Conservation (phyloP, 2,797 vertebrate species). For the Spatula clypeata region DNA sequence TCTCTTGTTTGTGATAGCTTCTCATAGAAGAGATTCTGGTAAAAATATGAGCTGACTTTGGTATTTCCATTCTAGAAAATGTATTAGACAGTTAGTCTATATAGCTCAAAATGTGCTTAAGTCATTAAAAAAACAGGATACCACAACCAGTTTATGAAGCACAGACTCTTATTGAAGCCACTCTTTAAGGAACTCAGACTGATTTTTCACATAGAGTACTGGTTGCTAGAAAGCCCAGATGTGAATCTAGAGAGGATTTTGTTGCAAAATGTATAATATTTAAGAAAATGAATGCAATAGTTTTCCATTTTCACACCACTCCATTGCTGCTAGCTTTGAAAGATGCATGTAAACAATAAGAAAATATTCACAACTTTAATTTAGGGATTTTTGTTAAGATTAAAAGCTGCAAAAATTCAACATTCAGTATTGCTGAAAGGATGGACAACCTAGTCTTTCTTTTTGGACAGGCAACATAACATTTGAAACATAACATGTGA, state of each 20-base stretch:
- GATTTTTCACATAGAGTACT: background rate
- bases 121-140: slow-evolving; percentile 10
- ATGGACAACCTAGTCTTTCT: background rate
- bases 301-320: background rate
- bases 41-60: slow-evolving; percentile 42
- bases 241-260: background rate
- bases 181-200: background rate
- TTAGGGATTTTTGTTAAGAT: background rate
- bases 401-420: background rate
- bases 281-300: background rate
- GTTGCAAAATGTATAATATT: background rate
- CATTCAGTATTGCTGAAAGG: background rate
- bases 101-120: slow-evolving; percentile 54
- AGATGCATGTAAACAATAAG: background rate
- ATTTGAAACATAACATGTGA: background rate
- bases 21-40: background rate
- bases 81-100: background rate
- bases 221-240: background rate
- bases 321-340: background rate
- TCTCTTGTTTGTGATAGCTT: slow-evolving; percentile 12
- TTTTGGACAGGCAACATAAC: background rate
- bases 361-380: background rate
- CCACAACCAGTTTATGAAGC: slow-evolving; percentile 50
- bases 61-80: slow-evolving; percentile 52
- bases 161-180: slow-evolving; percentile 27